These are phyloP conservation scores for Myopa testacea DNA, from an alignment of 2,888 invertebrate genomes.

Conservation along the genomic window DNA sequence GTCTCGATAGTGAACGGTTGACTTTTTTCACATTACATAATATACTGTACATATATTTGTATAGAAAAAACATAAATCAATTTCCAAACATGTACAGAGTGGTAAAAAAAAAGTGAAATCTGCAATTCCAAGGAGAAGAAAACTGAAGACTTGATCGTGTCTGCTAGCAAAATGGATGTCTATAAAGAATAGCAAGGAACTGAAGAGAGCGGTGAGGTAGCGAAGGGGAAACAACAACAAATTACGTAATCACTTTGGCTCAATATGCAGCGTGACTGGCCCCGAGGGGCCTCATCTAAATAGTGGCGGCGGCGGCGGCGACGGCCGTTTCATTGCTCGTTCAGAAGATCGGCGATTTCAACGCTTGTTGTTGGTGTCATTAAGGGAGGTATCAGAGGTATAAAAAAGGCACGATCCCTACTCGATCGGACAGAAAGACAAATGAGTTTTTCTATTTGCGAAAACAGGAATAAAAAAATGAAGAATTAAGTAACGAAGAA, in stretches of 20 bases:
- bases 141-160: slow-evolving; percentile 21
- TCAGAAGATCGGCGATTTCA: neutral
- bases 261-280: slow-evolving; percentile 44
- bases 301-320: neutral
- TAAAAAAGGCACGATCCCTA: slow-evolving; percentile 7
- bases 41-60: neutral
- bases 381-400: neutral
- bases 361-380: slow-evolving; percentile 11
- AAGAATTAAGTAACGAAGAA: slow-evolving; percentile 20
- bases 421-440: slow-evolving; percentile 11
- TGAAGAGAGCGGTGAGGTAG: neutral
- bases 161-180: slow-evolving; percentile 6
- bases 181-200: neutral
- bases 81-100: slow-evolving; percentile 3
- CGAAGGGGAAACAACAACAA: neutral
- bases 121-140: slow-evolving; percentile 8
- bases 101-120: slow-evolving; percentile 26
- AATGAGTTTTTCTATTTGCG: slow-evolving; percentile 4
- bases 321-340: neutral
- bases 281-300: slow-evolving; percentile 29
- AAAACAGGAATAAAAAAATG: neutral
- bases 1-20: neutral
- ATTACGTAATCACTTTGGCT: slow-evolving; percentile 44
- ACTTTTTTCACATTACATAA: no score
- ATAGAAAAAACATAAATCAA: slow-evolving; percentile 22